Evolutionary conservation across 2,797 vertebrate genomes (phyloP), one percentile per base, ranked within the genome.

Genomic region (Xenops minutus): DNA sequence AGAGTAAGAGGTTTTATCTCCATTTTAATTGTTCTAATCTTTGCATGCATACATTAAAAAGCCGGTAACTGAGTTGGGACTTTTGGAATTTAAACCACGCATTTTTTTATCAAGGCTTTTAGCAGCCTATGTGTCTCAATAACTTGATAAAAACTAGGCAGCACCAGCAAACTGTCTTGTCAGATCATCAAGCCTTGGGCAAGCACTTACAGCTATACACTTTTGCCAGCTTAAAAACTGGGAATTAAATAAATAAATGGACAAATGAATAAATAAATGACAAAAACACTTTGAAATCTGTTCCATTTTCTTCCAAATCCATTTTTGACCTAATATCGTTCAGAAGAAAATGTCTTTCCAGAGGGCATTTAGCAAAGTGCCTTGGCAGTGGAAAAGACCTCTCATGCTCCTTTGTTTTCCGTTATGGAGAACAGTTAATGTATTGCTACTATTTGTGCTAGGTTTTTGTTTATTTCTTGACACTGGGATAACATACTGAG

Each of bases 311-410:
- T 92, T 91, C 54, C 34, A 34, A 69, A 85, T 83, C 77, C 30
- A 61, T 93, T 92, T 95, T 86, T 90, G 36, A 94, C 66, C 39
- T 73, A 80, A 88, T 61, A 49, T 5, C 29, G 24, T 77, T 85
- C 46, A 89, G 56, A 81, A 82, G 64, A 85, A 96, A 93, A 92
- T 79, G 14, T 68, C 46, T 96, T 93, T 94, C 85, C 54, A 83
- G 62, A 92, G 66, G 96, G 93, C 81, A 92, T 93, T 78, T 96
- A 90, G 46, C 68, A 85, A 92, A 96, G 84, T 88, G 61, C 76
- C 23, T 95, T 89, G 89, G 49, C 37, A 72, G n/a, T 87, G 51
- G 51, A 88, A 95, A 89, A 88, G 68, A 81, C 43, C 59, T 89
- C 58, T 68, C 27, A 52, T 5, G 27, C 22, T 76, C 55, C 66